Evolutionary conservation across 2,113 vertebrate species (phyloP).

Genomic region (Myocastor coypus): DNA sequence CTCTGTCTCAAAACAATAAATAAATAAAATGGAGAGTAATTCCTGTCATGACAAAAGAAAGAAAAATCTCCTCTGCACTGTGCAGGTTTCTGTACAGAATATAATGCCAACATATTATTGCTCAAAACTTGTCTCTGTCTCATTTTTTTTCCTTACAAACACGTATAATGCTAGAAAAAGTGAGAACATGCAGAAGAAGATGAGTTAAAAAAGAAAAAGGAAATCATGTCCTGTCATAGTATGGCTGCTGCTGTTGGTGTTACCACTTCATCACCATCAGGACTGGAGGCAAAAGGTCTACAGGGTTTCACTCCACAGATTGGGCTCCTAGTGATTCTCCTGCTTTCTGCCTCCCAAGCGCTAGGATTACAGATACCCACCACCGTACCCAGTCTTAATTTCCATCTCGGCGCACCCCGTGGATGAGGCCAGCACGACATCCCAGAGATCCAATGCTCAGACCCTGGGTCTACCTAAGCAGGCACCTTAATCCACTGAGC

Average conservation of each 20-base stretch:
- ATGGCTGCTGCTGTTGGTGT: neutral
- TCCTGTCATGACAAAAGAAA: neutral
- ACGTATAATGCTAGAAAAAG: neutral
- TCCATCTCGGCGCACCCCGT: no score
- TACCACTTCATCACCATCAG: neutral
- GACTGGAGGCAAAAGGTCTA: neutral
- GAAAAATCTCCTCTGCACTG: neutral
- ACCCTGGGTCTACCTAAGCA: no score
- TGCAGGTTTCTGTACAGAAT: neutral
- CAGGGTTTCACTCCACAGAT: no score
- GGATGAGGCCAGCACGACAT: no score
- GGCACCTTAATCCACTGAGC: no score
- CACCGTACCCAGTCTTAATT: no score
- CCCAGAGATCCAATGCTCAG: no score
- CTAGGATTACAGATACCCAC: no score
- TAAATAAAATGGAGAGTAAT: neutral
- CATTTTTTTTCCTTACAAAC: neutral
- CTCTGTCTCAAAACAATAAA: no score
- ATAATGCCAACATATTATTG: neutral
- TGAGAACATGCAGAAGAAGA: neutral
- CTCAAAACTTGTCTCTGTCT: neutral
- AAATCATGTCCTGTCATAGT: neutral
- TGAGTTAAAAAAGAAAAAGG: neutral
- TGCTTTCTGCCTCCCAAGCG: no score
- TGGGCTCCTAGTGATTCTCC: no score